These are phyloP conservation scores for Eretmocerus hayati DNA, from an alignment of 2,888 invertebrate genomes.

Conservation along the genomic window DNA sequence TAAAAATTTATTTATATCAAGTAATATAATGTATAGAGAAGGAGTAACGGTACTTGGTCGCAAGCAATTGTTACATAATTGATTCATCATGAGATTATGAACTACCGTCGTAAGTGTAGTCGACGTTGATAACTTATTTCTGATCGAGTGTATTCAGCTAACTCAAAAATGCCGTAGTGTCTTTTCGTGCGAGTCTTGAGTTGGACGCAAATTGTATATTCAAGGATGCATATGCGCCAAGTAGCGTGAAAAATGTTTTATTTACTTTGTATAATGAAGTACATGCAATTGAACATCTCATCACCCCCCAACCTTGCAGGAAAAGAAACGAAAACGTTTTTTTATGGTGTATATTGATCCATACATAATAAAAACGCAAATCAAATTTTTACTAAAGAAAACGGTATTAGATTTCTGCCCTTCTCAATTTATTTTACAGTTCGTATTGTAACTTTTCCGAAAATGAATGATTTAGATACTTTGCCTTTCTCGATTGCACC, in stretches of 20 bases:
- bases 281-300: slow-evolving; percentile 19
- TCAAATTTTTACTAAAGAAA: slow-evolving; percentile 19
- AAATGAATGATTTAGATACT: no score
- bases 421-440: no score
- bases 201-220: slow-evolving; percentile 55
- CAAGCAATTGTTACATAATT: slow-evolving; percentile 22
- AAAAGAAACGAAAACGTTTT: slow-evolving; percentile 20
- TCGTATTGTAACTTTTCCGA: no score
- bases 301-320: slow-evolving; percentile 19
- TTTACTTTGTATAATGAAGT: slow-evolving; percentile 22
- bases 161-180: slow-evolving; percentile 59
- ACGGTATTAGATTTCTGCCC: no score
- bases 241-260: slow-evolving; percentile 15
- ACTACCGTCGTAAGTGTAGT: slow-evolving; percentile 8
- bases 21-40: slow-evolving; percentile 24
- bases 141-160: slow-evolving; percentile 15
- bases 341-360: slow-evolving; percentile 18
- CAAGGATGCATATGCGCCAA: slow-evolving; percentile 48
- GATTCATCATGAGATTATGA: slow-evolving; percentile 13
- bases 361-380: slow-evolving; percentile 15
- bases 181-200: slow-evolving; percentile 56
- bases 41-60: slow-evolving; percentile 22
- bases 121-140: slow-evolving; percentile 12
- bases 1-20: slow-evolving; percentile 25
- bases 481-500: no score